A percentile compares a stretch with the other conserved stretches of the same genome.
These are phyloP conservation scores for Miltochrista miniata DNA, from an alignment of 2,888 invertebrate genomes.

Conservation along the genomic window DNA sequence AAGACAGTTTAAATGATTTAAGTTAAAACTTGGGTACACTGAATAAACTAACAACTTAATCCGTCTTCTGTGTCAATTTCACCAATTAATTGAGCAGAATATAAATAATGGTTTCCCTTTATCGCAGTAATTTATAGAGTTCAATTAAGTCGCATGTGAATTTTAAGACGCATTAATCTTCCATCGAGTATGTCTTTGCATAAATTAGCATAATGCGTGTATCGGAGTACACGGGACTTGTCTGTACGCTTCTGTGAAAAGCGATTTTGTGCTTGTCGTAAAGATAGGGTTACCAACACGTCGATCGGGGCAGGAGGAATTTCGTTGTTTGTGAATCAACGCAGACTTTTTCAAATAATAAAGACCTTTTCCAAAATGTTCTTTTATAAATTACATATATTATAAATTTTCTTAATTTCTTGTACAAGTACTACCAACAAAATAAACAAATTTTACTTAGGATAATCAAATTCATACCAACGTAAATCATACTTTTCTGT, in stretches of 20 bases:
- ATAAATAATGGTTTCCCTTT: constrained; percentile 6
- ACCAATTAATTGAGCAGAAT: constrained; percentile 16
- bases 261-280: constrained; percentile 45
- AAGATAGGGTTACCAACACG: constrained; percentile 18
- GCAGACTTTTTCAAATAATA: neutral
- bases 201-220: constrained; percentile 49
- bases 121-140: constrained; percentile 21
- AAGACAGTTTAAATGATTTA: no score
- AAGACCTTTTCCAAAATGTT: neutral
- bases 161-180: constrained; percentile 25
- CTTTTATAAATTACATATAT: no score
- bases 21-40: no score
- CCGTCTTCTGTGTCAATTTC: neutral
- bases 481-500: no score
- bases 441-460: no score
- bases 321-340: neutral
- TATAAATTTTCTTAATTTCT: no score
- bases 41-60: neutral
- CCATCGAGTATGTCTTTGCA: constrained; percentile 33
- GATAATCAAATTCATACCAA: no score
- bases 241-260: constrained; percentile 53
- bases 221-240: constrained; percentile 25
- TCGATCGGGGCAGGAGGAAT: neutral
- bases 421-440: no score
- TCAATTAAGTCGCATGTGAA: constrained; percentile 32